Conservation (phyloP, 2,797 vertebrate genomes). For the Sebastes dallii region DNA sequence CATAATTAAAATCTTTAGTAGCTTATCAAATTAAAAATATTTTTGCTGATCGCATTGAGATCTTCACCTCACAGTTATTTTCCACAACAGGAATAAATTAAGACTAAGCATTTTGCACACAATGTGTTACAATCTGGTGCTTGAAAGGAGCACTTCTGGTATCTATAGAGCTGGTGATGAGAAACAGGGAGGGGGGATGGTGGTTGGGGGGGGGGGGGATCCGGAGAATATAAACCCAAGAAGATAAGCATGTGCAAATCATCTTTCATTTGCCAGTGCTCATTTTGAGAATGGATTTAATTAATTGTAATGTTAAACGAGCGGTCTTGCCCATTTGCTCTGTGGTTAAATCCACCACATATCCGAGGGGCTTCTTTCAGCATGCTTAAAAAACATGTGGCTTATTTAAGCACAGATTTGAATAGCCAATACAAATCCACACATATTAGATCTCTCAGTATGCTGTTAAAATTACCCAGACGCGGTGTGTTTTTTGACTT, state of each 20-base stretch:
- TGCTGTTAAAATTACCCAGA: constrained; percentile 41
- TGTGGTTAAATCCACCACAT: constrained; percentile 64
- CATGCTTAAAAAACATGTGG: constrained; percentile 52
- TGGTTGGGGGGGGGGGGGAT: constrained; percentile 12
- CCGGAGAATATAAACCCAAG: constrained; percentile 70
- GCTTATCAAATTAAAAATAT: constrained; percentile 99
- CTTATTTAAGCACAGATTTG: constrained; percentile 59
- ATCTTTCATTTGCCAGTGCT: constrained; percentile 80
- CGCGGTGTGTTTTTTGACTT: constrained; percentile 36
- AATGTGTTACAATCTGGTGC: constrained; percentile 76
- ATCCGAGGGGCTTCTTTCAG: constrained; percentile 54
- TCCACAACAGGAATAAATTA: constrained; percentile 99
- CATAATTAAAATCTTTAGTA: constrained; percentile 99
- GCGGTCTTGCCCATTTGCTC: constrained; percentile 68
- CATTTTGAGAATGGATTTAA: constrained; percentile 82
- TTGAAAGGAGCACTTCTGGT: constrained; percentile 83
- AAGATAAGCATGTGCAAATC: constrained; percentile 84
- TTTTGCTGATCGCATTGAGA: constrained; percentile 99
- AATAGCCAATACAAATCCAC: constrained; percentile 53
- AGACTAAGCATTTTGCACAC: constrained; percentile 89
- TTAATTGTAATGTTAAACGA: constrained; percentile 84
- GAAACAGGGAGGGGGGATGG: constrained; percentile 46
- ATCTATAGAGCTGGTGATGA: constrained; percentile 81
- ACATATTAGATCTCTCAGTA: constrained; percentile 38
- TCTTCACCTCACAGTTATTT: constrained; percentile 99